Conservation (phyloP, 2,888 invertebrate genomes). For the Sphaerophoria rueppellii region DNA sequence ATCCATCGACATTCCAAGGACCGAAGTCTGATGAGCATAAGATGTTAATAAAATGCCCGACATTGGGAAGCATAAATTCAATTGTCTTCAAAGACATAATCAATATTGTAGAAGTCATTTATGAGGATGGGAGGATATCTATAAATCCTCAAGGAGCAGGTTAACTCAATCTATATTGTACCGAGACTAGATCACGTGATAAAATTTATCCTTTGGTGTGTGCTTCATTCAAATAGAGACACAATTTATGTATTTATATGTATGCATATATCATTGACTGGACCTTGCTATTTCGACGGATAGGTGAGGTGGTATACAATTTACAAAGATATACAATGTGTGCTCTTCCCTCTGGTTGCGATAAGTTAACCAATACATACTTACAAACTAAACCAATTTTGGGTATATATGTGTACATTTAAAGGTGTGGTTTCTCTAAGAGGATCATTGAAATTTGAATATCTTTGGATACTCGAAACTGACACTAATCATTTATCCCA, state of each 20-base stretch:
- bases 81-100: slow-evolving; percentile 18
- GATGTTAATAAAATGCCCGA: slow-evolving; percentile 24
- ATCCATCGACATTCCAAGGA: slow-evolving; percentile 20
- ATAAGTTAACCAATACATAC: neutral
- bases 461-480: slow-evolving; percentile 26
- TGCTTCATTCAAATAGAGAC: too few species aligned
- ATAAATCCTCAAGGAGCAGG: slow-evolving; percentile 4
- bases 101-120: neutral
- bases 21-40: slow-evolving; percentile 15
- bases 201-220: neutral
- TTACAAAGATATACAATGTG: too few species aligned
- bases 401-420: slow-evolving; percentile 26
- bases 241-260: neutral
- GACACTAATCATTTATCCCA: slow-evolving; percentile 51
- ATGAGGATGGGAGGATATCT: slow-evolving; percentile 1
- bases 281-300: too few species aligned
- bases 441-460: slow-evolving; percentile 37
- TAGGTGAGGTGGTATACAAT: too few species aligned
- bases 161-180: neutral
- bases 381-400: neutral
- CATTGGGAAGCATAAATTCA: slow-evolving; percentile 1
- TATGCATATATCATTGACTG: too few species aligned
- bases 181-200: neutral
- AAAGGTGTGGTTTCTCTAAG: slow-evolving; percentile 17
- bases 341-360: neutral